These are phyloP conservation scores for Martes martes DNA, from an alignment of 2,113 vertebrate species.

Conservation along the genomic window DNA sequence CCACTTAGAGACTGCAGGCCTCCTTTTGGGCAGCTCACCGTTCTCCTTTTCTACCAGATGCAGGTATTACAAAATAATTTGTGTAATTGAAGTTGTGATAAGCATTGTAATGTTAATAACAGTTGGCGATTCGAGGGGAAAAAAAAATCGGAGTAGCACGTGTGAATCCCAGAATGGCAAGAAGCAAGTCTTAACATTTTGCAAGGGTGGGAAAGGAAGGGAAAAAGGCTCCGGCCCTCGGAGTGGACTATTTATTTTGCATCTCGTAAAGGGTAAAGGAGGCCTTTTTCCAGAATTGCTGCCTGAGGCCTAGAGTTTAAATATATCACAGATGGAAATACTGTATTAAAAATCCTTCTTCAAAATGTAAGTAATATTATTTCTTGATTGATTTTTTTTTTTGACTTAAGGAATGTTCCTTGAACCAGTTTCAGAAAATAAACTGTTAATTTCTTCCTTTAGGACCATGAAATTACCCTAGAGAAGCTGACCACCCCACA, in stretches of 20 bases:
- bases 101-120: not conserved
- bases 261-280: conserved; percentile 41
- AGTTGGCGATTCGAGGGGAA: not conserved
- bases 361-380: conserved; percentile 63
- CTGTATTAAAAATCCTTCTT: conserved; percentile 53
- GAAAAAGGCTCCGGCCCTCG: not conserved
- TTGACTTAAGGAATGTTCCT: conserved; percentile 48
- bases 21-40: not conserved
- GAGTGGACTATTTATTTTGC: conserved; percentile 56
- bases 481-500: not conserved
- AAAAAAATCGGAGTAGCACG: not conserved
- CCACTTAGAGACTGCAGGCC: not conserved
- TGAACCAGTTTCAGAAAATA: conserved; percentile 63
- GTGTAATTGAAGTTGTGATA: conserved; percentile 36
- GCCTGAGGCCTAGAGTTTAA: conserved; percentile 68
- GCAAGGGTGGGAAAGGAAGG: not conserved
- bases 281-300: conserved; percentile 47
- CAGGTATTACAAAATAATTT: conserved; percentile 11
- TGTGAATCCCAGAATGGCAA: not conserved
- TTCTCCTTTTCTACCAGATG: not conserved
- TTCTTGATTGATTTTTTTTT: conserved; percentile 59
- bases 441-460: conserved; percentile 61
- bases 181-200: not conserved
- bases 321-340: conserved; percentile 63
- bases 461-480: conserved; percentile 40